These are phyloP conservation scores for Siniperca chuatsi DNA, from an alignment of 2,113 vertebrate species.

Conservation along the genomic window DNA sequence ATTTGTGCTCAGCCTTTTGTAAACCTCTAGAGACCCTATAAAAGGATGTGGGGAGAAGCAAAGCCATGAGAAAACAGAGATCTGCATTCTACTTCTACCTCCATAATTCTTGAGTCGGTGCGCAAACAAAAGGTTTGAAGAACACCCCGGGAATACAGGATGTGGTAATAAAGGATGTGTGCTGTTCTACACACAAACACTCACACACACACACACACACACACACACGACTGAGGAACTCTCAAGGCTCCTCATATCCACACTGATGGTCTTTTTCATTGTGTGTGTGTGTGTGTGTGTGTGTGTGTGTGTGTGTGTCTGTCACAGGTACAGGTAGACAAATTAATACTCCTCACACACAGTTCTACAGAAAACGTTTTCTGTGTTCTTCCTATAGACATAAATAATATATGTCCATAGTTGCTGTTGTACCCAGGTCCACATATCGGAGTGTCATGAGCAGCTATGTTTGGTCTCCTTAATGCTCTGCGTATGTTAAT, in stretches of 20 bases:
- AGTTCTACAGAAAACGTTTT: not conserved
- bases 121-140: slow-evolving; percentile 38
- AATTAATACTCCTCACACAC: not conserved
- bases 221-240: too few species aligned
- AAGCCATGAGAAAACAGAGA: slow-evolving; percentile 31
- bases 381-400: not conserved
- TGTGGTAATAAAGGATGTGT: not conserved
- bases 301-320: not conserved
- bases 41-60: slow-evolving; percentile 38
- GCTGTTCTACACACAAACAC: not conserved
- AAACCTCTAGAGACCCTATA: slow-evolving; percentile 55
- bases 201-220: not conserved
- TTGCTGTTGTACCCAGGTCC: not conserved
- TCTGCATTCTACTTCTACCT: slow-evolving; percentile 14
- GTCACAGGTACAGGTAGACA: not conserved
- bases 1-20: slow-evolving; percentile 39
- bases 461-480: not conserved
- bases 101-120: slow-evolving; percentile 22
- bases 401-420: not conserved
- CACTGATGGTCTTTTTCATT: not conserved
- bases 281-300: not conserved
- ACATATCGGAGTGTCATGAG: not conserved
- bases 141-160: not conserved
- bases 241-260: not conserved
- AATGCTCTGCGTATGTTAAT: slow-evolving; percentile 29